Percentiles rank a stretch among this genome's conserved stretches.
Conservation (phyloP, 1,140 invertebrate species). For the Lucilia sericata region DNA sequence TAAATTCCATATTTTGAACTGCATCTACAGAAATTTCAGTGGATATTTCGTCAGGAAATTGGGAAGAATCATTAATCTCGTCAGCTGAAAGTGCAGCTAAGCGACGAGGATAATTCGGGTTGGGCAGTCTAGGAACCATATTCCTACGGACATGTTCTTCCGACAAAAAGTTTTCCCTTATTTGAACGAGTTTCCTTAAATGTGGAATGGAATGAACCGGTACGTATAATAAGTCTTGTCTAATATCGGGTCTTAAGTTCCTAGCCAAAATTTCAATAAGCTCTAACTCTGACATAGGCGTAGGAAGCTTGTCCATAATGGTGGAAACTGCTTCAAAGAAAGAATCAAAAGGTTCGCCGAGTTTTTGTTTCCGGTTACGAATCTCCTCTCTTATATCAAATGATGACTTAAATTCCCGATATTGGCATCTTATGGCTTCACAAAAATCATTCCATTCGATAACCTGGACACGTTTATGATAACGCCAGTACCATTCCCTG, state of each 20-base stretch:
- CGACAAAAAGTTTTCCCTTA: not conserved
- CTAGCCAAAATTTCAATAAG: constrained; percentile 18
- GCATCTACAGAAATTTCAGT: not conserved
- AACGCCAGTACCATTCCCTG: constrained; percentile 26
- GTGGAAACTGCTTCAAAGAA: constrained; percentile 13
- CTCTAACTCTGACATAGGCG: not conserved
- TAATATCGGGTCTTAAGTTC: constrained; percentile 31
- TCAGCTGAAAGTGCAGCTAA: not conserved
- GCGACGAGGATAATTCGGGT: not conserved
- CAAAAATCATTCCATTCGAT: constrained; percentile 17
- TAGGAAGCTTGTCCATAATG: constrained; percentile 17
- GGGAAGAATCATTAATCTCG: not conserved
- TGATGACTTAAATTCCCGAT: not conserved
- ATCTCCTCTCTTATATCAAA: constrained; percentile 25
- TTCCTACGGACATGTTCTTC: not conserved
- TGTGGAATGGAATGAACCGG: not conserved
- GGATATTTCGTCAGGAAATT: not conserved
- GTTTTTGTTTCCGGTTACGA: not conserved
- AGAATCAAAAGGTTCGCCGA: not conserved
- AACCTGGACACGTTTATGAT: not conserved
- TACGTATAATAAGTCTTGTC: constrained; percentile 11
- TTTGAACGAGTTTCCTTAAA: not conserved
- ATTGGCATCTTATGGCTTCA: not conserved
- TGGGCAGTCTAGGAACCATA: not conserved
- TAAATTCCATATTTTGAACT: not conserved